Percentiles rank a stretch among this genome's conserved stretches.
Conservation (phyloP, 1,140 invertebrate species). For the Drosophila burlai region DNA sequence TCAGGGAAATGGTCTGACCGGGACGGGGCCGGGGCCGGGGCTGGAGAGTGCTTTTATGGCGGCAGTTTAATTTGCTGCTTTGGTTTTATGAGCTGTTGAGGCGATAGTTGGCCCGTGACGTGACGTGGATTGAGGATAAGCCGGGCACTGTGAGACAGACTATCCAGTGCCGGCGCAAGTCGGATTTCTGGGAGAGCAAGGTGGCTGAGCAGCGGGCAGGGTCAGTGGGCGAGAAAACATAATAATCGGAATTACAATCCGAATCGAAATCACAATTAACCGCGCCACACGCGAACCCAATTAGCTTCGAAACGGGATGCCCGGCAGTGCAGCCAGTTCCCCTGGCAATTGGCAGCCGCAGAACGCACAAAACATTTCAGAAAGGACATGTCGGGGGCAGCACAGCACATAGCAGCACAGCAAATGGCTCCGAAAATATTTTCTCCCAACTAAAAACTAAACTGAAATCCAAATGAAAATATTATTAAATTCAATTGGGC, state of each 20-base stretch:
- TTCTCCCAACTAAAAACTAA: constrained; percentile 68
- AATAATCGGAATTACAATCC: constrained; percentile 45
- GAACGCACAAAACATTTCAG: constrained; percentile 71
- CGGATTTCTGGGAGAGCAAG: too few species aligned
- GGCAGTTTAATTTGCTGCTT: constrained; percentile 78
- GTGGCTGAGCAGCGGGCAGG: neutral
- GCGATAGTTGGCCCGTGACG: constrained; percentile 60
- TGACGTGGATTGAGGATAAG: constrained; percentile 41
- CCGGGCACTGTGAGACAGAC: neutral
- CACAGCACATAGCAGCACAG: constrained; percentile 17
- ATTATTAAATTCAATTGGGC: constrained; percentile 84
- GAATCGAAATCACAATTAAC: constrained; percentile 61
- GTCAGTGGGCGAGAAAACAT: constrained; percentile 39
- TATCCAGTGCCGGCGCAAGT: constrained; percentile 3
- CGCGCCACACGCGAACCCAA: constrained; percentile 55
- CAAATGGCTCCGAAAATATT: constrained; percentile 68
- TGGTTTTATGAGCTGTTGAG: constrained; percentile 81
- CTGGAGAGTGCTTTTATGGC: constrained; percentile 56
- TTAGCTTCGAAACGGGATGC: constrained; percentile 41
- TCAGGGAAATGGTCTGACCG: constrained; percentile 55
- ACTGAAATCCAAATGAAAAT: constrained; percentile 83
- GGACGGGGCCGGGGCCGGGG: too few species aligned
- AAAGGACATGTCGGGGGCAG: constrained; percentile 60
- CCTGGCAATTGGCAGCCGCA: constrained; percentile 63
- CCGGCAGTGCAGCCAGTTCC: constrained; percentile 29